Base-by-base conservation (phyloP, 2,888 invertebrate species). In the Capitulum mitella region DNA sequence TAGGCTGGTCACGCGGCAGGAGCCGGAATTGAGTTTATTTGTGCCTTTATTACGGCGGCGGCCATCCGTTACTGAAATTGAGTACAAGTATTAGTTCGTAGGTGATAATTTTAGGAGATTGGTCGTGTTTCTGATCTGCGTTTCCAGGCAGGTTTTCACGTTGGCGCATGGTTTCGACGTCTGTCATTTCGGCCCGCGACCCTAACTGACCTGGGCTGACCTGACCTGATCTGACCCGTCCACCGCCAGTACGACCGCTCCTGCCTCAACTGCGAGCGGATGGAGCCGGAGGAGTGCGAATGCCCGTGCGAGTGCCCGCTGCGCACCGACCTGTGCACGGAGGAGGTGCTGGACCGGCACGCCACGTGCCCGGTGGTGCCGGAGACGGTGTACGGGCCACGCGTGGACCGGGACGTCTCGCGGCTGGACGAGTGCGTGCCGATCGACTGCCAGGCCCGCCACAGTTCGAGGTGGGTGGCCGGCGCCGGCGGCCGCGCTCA, bases 271-370 rank as follows among this genome's bases (percentile, higher is more conserved):
- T 97, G 97, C 85, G 92, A 94, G 85, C 90, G 95, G 77, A 95
- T 96, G 93, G 97, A 96, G 85, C 95, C 94, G 86, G 92, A 91
- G 5, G 95, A 96, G 84, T 97, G 97, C 83, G 97, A 97, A 85
- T 97, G 97, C 84, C 97, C 97, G 0, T 97, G 97, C 85, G 95
- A 97, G 85, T 97, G 97, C 84, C 92, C 89, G 2, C 80, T 89
- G 12, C 88, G 89, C 80, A 86, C 88, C 81, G 86, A 88, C 80
- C 85, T 86, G 78, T 89, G 89, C 83, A 85, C 85, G 37, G 70
- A 70, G 40, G 70, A 22, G 40, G 70, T 70, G 37, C 40, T 70
- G 8, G 70, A 70, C 70, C 37, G 12, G 40, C 70, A 70, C 70
- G 10, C 5, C 37, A 70, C 70, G 26, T 70, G 70, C 26, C 22